Conservation (phyloP, 2,113 vertebrate species). For the Macrotis lagotis region DNA sequence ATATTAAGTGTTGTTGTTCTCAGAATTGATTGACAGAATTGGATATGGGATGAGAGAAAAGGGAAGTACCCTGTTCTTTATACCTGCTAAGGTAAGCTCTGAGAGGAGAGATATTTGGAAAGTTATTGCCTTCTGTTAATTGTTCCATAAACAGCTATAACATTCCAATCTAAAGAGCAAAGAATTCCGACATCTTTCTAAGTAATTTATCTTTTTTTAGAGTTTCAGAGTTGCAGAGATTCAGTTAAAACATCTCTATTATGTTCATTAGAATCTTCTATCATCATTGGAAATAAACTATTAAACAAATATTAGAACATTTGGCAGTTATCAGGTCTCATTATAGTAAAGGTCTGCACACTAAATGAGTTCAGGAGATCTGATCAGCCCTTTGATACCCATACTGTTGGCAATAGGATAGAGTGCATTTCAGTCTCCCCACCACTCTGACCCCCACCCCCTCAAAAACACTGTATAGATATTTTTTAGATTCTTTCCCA, state of each 20-base stretch:
- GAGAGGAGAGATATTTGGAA: neutral
- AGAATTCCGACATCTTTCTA: constrained; percentile 25
- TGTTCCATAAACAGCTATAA: constrained; percentile 19
- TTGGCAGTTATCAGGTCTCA: constrained; percentile 55
- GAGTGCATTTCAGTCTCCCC: neutral
- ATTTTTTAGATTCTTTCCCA: constrained; percentile 19
- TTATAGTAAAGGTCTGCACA: constrained; percentile 43
- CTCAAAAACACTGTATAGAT: neutral
- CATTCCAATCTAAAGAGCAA: neutral
- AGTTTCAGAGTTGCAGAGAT: constrained; percentile 32
- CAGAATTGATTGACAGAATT: neutral
- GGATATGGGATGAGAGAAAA: neutral
- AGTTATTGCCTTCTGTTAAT: constrained; percentile 16
- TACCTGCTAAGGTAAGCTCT: neutral
- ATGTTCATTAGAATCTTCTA: neutral
- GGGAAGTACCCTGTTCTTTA: neutral
- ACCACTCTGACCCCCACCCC: neutral
- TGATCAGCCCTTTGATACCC: neutral
- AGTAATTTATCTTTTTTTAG: constrained; percentile 23
- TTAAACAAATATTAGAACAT: constrained; percentile 12
- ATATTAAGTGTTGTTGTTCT: neutral
- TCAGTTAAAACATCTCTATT: constrained; percentile 30
- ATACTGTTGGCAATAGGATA: neutral
- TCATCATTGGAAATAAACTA: constrained; percentile 48
- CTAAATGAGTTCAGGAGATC: constrained; percentile 42